Base-by-base conservation (phyloP, 53 echinoderm and acorn worm genomes). In the Luidia sarsii region DNA sequence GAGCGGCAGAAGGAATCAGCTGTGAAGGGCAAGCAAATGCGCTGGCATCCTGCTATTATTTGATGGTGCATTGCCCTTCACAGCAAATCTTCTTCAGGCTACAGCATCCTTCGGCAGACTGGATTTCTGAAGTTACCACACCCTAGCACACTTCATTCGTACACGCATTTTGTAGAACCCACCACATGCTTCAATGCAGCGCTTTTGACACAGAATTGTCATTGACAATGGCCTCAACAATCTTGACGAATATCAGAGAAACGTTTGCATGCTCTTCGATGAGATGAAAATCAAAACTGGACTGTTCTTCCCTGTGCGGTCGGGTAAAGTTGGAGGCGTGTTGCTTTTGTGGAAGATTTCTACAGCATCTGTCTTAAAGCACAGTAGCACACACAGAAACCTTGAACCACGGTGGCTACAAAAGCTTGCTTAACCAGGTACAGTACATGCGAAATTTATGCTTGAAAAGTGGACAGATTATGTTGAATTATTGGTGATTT, bases 21-120 rank as follows among this genome's bases (percentile, higher is more conserved):
- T 10, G 29, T 54, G 4, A 57, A 67, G 5, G 57, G 38, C 14
- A 77, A 77, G 54, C n/a, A 38, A 51, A 75, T 85, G 59, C 36
- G 85, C 7, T 80, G 87, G 87, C 87, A 87, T 50, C 81, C 64
- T 0, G 68, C 87, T 15, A 70, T 87, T 1, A 68, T 87, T 2
- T 33, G 79, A 7, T 81, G 56, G 46, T 80, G 87, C 27, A 41
- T 87, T 29, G 68, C 80, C 19, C n/a, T 87, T 35, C 81, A 81
- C 0, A 48, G 18, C 49, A 68, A 70, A 39, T 87, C 87, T 1
- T 48, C 81, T 1, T 28, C 87, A 1, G 22, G 50, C 0, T 87
- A 80, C 22, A 38, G n/a, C n/a, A n/a, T n/a, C n/a, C n/a, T n/a
- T n/a, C n/a, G n/a, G n/a, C n/a, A n/a, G n/a, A n/a, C n/a, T n/a